Evolutionary conservation across 2,888 invertebrate species (phyloP), one percentile per base, ranked within the genome.

Genomic region (Eretmocerus hayati): DNA sequence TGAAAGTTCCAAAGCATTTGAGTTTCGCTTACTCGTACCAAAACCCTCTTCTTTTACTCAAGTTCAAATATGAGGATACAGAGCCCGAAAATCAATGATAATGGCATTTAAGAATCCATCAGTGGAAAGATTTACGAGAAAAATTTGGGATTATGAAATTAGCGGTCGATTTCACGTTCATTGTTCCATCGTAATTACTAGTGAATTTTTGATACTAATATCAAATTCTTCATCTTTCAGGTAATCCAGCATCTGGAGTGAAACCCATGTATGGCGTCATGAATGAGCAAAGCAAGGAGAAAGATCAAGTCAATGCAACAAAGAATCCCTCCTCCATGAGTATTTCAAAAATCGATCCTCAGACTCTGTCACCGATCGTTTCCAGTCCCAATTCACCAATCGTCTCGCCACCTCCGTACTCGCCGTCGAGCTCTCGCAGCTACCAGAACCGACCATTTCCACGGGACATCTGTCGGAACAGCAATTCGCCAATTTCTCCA

Each of bases 231-330:
- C n/a, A n/a, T n/a, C 11, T 22, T 21, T 8, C 30, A 54, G 54
- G 54, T 0, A 79, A 79, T 59, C 80, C 80, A 0, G 76, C 79
- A 0, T 78, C 79, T 0, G 79, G 80, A 0, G 80, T 80, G 1
- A 80, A 80, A 53, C 79, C 80, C 0, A 75, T 80, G 74, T 80
- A 78, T 54, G 75, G 76, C 8, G 72, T 77, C 1, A 67, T 70
- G 35, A 72, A 72, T 2, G 75, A 75, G 4, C 52, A 51, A 20
- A 13, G 56, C 4, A 56, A 56, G 30, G 56, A 57, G 1, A 60
- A 60, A 22, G 62, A 62, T 4, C 48, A 54, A 4, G 36, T 50
- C 2, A 50, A 46, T n/a, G 53, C 57, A 0, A 59, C 59, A 37
- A 59, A 54, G 41, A 51, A 43, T 26, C 44, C 42, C 41, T 53